Evolutionary conservation across 1,140 invertebrate species (phyloP), one percentile per base, ranked within the genome.

Genomic region (Brevipalpus yothersi): DNA sequence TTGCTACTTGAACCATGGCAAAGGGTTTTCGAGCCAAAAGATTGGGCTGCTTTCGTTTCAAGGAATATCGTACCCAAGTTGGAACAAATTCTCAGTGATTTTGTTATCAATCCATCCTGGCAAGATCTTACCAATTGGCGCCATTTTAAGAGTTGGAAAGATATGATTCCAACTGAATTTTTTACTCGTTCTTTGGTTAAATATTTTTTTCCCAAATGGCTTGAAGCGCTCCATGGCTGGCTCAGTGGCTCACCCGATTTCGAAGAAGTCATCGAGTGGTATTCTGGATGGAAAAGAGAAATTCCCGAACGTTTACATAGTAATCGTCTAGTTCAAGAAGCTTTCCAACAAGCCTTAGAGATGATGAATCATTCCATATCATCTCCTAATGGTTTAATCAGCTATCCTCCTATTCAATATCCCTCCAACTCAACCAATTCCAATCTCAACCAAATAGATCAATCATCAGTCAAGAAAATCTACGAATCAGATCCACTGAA

Each of bases 1-100:
- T 75, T 84, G n/a, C 88, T 97, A 73, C 74, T 99, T 1, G 76
- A 82, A 62, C 92, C 92, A 1, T 98, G 94, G 94, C 72, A 79
- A n/a, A 69, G 76, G 54, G 89, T 91, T 0, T 88, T 93, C 64
- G 75, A 80, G 53, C 79, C 80, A 60, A 79, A 80, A 10, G 80
- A 87, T 42, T 82, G 94, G 75, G 78, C 86, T 56, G 79, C 82
- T 9, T 87, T 96, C 68, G 70, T 96, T 39, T 75, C 86, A 3
- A 84, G 83, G 64, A 85, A 93, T 71, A 88, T 97, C 61, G 71
- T 94, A 53, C 91, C 92, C 3, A 94, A 95, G 70, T 72, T 93
- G 23, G 81, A 85, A 69, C 69, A 78, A 51, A 79, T 79, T 21
- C 72, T 92, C 55, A 73, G 77, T 17, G 76, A 79, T 60, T 79